phyloP scores from a whole-genome alignment of 1,140 invertebrate genomes.

The Brachionus calyciflorus region DNA sequence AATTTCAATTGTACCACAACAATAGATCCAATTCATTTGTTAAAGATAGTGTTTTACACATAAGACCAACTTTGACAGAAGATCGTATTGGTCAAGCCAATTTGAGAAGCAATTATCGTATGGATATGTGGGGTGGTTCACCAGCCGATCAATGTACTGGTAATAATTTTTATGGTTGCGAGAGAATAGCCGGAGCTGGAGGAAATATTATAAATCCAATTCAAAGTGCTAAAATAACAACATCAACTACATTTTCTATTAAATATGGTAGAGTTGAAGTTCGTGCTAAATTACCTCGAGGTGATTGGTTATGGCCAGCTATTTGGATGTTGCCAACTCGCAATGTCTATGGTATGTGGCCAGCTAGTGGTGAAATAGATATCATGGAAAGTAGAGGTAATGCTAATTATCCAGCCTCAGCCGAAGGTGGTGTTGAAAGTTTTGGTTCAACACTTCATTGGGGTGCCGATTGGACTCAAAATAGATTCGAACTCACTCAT shows the following conservation, averaged over 20 bases:
- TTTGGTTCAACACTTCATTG: slow-evolving; percentile 51
- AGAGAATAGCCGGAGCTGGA: slow-evolving; percentile 52
- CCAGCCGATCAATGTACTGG: slow-evolving; percentile 51
- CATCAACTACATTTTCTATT: slow-evolving; percentile 68
- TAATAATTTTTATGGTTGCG: slow-evolving; percentile 52
- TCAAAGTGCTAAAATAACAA: slow-evolving; percentile 68
- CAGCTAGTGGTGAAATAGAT: slow-evolving; percentile 60
- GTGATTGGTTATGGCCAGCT: slow-evolving; percentile 74
- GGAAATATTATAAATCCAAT: slow-evolving; percentile 64
- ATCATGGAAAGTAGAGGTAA: slow-evolving; percentile 55
- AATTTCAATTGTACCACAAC: slow-evolving; percentile 70
- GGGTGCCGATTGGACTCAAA: slow-evolving; percentile 49
- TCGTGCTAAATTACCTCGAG: slow-evolving; percentile 70
- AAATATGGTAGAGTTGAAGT: slow-evolving; percentile 74
- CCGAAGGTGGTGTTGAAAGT: slow-evolving; percentile 5
- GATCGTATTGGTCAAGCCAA: background rate
- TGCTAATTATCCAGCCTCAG: slow-evolving; percentile 21
- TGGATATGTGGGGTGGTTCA: slow-evolving; percentile 45
- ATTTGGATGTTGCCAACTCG: slow-evolving; percentile 57
- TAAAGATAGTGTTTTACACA: slow-evolving; percentile 64
- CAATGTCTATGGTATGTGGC: slow-evolving; percentile 56
- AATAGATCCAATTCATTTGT: slow-evolving; percentile 65
- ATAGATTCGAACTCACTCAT: background rate
- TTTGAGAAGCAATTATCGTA: slow-evolving; percentile 6
- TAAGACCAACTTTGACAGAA: slow-evolving; percentile 58